A percentile compares a stretch with the other conserved stretches of the same genome.
phyloP scores from a whole-genome alignment of 2,113 vertebrate genomes.

The Machaerirhynchus nigripectus region DNA sequence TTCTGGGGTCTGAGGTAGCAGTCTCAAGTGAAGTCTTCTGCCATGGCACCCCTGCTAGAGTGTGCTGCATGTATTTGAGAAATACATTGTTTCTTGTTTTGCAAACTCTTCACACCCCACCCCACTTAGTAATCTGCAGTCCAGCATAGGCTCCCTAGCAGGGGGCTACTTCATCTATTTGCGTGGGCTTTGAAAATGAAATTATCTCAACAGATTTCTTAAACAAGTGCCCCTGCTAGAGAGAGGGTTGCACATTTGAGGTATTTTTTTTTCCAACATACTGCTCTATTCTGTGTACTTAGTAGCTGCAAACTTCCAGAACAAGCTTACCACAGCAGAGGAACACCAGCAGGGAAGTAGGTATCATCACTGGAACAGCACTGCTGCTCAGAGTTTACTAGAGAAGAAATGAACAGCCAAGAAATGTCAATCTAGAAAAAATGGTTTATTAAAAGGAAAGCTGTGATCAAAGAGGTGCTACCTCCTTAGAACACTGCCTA shows the following conservation, averaged over 20 bases:
- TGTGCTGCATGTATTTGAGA: not conserved
- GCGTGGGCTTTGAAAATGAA: not conserved
- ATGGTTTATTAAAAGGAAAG: not conserved
- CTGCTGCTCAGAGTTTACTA: not conserved
- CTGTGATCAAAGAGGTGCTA: not conserved
- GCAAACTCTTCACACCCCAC: not conserved
- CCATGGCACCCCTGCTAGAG: rapidly evolving
- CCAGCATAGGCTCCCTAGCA: not conserved
- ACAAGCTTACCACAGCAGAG: not conserved
- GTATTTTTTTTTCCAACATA: not conserved
- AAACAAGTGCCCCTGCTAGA: not conserved
- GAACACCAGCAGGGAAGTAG: not conserved
- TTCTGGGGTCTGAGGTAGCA: not conserved
- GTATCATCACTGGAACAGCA: not conserved
- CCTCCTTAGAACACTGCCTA: not conserved
- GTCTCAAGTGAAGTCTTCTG: not conserved
- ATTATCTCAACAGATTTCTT: not conserved
- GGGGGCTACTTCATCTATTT: not conserved
- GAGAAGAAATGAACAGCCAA: not conserved
- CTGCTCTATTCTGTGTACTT: not conserved
- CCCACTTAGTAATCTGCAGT: not conserved
- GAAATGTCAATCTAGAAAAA: not conserved
- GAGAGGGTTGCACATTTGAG: not conserved
- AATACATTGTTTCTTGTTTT: not conserved
- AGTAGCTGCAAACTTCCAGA: not conserved